Evolutionary conservation across 2,113 vertebrate genomes (phyloP).

Genomic region (Xenopus laevis): DNA sequence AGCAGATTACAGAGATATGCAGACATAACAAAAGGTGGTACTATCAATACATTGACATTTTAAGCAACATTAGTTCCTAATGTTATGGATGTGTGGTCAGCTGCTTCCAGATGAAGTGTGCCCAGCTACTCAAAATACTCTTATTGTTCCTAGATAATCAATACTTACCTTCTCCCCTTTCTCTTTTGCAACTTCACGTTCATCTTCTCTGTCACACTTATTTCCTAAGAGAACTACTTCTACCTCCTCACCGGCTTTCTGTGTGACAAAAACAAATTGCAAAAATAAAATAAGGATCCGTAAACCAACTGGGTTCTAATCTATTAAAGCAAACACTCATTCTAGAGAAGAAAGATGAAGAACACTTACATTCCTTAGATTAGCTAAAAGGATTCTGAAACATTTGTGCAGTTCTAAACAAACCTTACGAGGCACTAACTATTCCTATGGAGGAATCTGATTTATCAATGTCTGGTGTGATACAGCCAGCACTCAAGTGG

Average conservation of each 20-base stretch:
- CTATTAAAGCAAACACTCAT: conserved; percentile 15
- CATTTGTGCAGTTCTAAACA: conserved; percentile 5
- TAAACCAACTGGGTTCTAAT: conserved; percentile 15
- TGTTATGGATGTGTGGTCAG: conserved; percentile 33
- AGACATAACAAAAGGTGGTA: conserved; percentile 9
- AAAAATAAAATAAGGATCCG: conserved; percentile 35
- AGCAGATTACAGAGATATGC: no score
- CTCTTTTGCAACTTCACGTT: conserved; percentile 62
- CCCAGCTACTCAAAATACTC: conserved; percentile 41
- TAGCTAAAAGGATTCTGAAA: conserved; percentile 1
- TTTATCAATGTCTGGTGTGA: no score
- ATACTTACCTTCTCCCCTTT: conserved; percentile 66
- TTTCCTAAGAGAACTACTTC: conserved; percentile 67
- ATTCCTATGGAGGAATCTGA: no score
- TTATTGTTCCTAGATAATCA: conserved; percentile 41
- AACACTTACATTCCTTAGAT: conserved; percentile 24
- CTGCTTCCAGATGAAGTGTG: conserved; percentile 33
- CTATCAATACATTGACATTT: conserved; percentile 44
- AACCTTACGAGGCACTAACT: no score
- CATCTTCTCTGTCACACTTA: conserved; percentile 67
- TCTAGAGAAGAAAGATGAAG: conserved; percentile 27
- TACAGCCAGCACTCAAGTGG: no score
- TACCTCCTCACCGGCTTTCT: conserved; percentile 66
- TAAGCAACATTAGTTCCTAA: conserved; percentile 40
- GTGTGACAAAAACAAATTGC: conserved; percentile 47